Evolutionary conservation across 2,797 vertebrate species (phyloP).

Genomic region (Alauda arvensis): DNA sequence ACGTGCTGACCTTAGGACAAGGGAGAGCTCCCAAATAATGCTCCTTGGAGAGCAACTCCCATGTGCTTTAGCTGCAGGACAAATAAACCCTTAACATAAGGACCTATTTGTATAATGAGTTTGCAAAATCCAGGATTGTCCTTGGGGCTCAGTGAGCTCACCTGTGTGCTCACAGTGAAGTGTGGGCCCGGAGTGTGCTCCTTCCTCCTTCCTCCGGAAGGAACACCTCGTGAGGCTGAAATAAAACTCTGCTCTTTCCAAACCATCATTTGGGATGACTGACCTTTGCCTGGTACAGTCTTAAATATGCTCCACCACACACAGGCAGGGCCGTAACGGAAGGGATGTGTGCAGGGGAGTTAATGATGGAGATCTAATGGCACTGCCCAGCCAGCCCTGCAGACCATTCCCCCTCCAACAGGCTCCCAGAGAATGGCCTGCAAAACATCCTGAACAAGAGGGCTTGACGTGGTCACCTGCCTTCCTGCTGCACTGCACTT

Average conservation of each 20-base stretch:
- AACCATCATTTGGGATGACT: not conserved
- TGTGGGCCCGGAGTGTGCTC: not conserved
- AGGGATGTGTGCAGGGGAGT: not conserved
- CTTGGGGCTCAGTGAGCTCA: not conserved
- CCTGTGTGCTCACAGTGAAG: not conserved
- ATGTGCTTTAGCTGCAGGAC: not conserved
- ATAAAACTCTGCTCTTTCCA: not conserved
- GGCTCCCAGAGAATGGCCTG: not conserved
- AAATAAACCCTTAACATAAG: not conserved
- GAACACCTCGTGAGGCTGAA: not conserved
- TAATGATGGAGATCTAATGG: conserved; percentile 10
- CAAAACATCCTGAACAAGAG: not conserved
- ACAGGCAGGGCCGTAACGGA: not conserved
- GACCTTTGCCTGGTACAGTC: not conserved
- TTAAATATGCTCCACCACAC: not conserved
- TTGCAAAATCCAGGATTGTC: not conserved
- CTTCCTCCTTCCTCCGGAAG: not conserved
- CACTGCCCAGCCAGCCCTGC: not conserved
- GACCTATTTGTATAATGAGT: not conserved
- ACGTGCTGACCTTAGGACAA: not conserved
- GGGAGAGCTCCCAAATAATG: not conserved
- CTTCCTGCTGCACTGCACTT: not conserved
- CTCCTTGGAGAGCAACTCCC: not conserved
- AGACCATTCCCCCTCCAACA: not conserved
- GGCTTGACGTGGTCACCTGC: not conserved